Evolutionary conservation across 2,113 vertebrate species (phyloP), one percentile per base, ranked within the genome.

Genomic region (Elaphurus davidianus): DNA sequence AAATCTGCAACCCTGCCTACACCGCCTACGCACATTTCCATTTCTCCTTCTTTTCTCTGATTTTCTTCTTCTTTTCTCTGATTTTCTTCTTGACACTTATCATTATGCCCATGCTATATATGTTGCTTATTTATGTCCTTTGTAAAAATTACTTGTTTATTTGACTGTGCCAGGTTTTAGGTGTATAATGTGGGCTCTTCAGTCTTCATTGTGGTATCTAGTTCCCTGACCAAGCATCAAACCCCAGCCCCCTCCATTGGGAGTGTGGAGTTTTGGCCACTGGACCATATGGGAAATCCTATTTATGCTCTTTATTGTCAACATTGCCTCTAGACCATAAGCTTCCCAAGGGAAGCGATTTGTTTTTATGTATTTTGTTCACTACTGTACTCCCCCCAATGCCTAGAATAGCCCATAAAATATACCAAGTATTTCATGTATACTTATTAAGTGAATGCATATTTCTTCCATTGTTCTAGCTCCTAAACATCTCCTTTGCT

Each of bases 341-440:
- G 30, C 33, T 92, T 87, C 82, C 57, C 30, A n/a, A 85, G 57
- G 33, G 74, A 64, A 91, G 19, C 52, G 47, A 25, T 81, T 67
- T 96, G 54, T 52, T 95, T 79, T 91, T 10, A 62, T 62, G 27
- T 45, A 33, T 92, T 92, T 67, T 67, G 14, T 88, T 87, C 59
- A 59, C 52, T 96, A 25, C 33, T 52, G 1, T 57, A 43, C 67
- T 71, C n/a, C 67, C 74, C 7, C 9, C 55, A 78, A 74, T 28
- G 40, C 33, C 33, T 57, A 21, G 76, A 57, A 71, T 14, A 57
- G 40, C 25, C 33, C 25, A 5, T 87, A 54, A 82, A 81, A 55
- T 21, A 59, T 82, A 82, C 25, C 12, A 67, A 7, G 28, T 27
- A 30, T n/a, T 88, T n/a, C 33, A 47, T 83, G 36, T 36, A 21